These are phyloP conservation scores for Parelbella ahira DNA, from an alignment of 2,888 invertebrate species.

Conservation along the genomic window DNA sequence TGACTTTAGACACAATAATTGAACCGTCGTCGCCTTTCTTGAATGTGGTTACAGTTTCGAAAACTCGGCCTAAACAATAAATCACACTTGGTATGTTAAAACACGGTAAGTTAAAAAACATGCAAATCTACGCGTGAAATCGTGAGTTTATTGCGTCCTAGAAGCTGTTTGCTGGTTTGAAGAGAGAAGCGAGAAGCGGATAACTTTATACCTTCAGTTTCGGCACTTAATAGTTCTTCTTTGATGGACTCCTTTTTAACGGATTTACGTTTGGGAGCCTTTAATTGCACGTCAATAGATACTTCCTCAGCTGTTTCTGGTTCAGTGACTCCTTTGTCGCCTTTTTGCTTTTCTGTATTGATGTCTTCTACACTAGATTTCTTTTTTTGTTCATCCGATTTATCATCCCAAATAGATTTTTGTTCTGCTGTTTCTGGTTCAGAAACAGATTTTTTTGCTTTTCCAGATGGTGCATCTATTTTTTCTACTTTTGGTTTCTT, in stretches of 20 bases:
- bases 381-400: constrained; percentile 54
- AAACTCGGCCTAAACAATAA: constrained; percentile 79
- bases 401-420: constrained; percentile 67
- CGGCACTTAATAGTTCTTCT: constrained; percentile 74
- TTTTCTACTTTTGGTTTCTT: constrained; percentile 45
- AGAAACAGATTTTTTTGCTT: constrained; percentile 48
- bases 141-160: constrained; percentile 51
- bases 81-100: constrained; percentile 74
- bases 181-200: constrained; percentile 52
- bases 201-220: constrained; percentile 70
- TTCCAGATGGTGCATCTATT: constrained; percentile 40
- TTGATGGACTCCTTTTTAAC: constrained; percentile 60
- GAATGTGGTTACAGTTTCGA: constrained; percentile 78
- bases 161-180: constrained; percentile 67
- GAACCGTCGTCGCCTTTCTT: constrained; percentile 71
- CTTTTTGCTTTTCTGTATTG: constrained; percentile 46
- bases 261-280: constrained; percentile 65
- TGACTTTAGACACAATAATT: constrained; percentile 78
- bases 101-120: constrained; percentile 70
- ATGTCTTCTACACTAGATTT: constrained; percentile 51
- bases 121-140: constrained; percentile 63
- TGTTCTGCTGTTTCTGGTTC: constrained; percentile 54
- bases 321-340: constrained; percentile 52
- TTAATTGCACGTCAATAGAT: constrained; percentile 53
- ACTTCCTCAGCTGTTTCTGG: constrained; percentile 63